Evolutionary conservation across 1,140 invertebrate genomes (phyloP).

Genomic region (Drosophila lacteicornis): DNA sequence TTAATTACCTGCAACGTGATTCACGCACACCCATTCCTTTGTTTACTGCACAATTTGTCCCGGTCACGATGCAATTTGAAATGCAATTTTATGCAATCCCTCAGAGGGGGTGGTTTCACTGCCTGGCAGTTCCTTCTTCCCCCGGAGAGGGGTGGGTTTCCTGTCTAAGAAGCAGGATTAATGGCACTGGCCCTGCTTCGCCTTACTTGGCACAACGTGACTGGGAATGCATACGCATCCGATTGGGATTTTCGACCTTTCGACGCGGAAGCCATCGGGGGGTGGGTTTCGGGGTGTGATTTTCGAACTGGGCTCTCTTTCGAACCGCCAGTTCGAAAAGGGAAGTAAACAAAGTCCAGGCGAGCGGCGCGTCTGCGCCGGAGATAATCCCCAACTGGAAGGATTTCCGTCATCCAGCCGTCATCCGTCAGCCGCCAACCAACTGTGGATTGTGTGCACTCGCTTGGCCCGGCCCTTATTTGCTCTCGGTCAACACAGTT

Average conservation of each 20-base stretch:
- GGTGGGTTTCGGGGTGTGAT: conserved; percentile 40
- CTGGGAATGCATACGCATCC: conserved; percentile 57
- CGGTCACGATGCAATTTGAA: conserved; percentile 76
- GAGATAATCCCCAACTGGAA: conserved; percentile 44
- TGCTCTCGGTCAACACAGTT: conserved; percentile 63
- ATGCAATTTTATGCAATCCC: conserved; percentile 76
- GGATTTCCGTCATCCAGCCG: conserved; percentile 1
- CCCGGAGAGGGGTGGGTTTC: conserved; percentile 25
- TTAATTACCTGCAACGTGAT: conserved; percentile 67
- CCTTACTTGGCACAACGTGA: conserved; percentile 72
- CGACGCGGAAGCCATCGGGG: neutral
- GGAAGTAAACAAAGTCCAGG: conserved; percentile 78
- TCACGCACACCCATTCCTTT: conserved; percentile 46
- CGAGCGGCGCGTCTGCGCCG: conserved; percentile 47
- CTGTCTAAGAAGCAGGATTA: conserved; percentile 38
- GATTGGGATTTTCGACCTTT: conserved; percentile 44
- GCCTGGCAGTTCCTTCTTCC: conserved; percentile 15
- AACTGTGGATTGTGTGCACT: conserved; percentile 71
- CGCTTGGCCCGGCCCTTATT: conserved; percentile 52
- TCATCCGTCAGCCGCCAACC: conserved; percentile 55
- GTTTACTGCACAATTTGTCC: conserved; percentile 68
- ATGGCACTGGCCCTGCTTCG: conserved; percentile 42
- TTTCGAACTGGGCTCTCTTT: conserved; percentile 45
- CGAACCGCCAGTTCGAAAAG: conserved; percentile 49
- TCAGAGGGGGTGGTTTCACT: conserved; percentile 40